These are phyloP conservation scores for Spinus olivaceus DNA, from an alignment of 2,797 vertebrate species.

Conservation along the genomic window DNA sequence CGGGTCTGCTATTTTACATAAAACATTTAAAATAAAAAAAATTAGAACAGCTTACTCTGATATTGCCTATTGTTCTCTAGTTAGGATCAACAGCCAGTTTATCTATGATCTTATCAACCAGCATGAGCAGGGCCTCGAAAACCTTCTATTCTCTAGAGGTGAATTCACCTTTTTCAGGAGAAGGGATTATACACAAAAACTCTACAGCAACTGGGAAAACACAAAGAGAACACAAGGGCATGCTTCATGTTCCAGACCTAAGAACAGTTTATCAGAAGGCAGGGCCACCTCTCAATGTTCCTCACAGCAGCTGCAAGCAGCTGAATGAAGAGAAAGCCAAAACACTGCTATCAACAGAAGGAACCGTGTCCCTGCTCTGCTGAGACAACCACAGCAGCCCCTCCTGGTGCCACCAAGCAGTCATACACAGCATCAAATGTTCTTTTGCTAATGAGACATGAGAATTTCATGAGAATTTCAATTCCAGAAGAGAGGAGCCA, in stretches of 20 bases:
- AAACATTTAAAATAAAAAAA: neutral
- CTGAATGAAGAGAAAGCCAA: neutral
- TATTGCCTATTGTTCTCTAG: neutral
- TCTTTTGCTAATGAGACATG: neutral
- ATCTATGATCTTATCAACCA: neutral
- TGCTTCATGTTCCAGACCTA: neutral
- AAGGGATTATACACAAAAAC: neutral
- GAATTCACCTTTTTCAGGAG: neutral
- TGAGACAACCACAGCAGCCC: neutral
- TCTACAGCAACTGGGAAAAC: neutral
- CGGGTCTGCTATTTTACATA: neutral
- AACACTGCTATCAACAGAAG: neutral
- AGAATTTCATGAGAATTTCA: neutral
- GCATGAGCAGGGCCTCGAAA: neutral
- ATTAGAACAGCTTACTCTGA: neutral
- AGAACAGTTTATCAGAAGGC: neutral
- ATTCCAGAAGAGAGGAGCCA: neutral
- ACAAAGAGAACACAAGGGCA: neutral
- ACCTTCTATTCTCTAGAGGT: neutral
- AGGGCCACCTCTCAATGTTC: neutral
- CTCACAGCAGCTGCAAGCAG: neutral
- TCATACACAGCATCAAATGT: neutral
- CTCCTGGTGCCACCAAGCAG: neutral
- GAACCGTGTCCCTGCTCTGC: neutral
- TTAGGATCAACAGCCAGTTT: neutral